Evolutionary conservation across 2,888 invertebrate species (phyloP).

Genomic region (Arrhopalites spinosus): DNA sequence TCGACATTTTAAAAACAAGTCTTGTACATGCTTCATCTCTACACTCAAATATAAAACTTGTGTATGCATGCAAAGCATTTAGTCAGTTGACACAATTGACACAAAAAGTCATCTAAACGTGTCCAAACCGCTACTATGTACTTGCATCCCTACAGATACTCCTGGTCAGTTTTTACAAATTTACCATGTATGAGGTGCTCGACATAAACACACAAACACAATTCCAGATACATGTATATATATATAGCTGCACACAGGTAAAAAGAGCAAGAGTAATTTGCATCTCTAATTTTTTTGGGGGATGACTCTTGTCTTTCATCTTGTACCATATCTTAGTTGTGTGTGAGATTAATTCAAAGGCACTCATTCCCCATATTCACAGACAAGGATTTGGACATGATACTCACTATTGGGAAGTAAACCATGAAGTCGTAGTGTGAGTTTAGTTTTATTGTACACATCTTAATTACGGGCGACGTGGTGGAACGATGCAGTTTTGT

Average conservation of each 20-base stretch:
- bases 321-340: neutral
- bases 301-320: neutral
- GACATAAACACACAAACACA: slow-evolving; percentile 5
- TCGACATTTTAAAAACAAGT: neutral
- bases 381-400: too few species aligned
- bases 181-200: slow-evolving; percentile 20
- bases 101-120: slow-evolving; percentile 37
- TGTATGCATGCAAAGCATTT: neutral
- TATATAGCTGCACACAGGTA: neutral
- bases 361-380: too few species aligned
- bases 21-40: slow-evolving; percentile 7
- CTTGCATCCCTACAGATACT: neutral
- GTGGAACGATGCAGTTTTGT: slow-evolving; percentile 25
- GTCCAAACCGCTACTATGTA: slow-evolving; percentile 19
- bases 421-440: slow-evolving; percentile 28
- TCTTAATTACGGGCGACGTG: slow-evolving; percentile 27
- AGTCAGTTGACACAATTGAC: slow-evolving; percentile 24
- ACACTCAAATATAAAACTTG: too few species aligned
- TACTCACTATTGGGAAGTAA: slow-evolving; percentile 24
- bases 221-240: neutral
- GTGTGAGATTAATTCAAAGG: too few species aligned
- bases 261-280: neutral
- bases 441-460: slow-evolving; percentile 18
- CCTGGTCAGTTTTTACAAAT: neutral
- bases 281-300: too few species aligned